Evolutionary conservation across 2,113 vertebrate species (phyloP).

Genomic region (Oryzias celebensis): DNA sequence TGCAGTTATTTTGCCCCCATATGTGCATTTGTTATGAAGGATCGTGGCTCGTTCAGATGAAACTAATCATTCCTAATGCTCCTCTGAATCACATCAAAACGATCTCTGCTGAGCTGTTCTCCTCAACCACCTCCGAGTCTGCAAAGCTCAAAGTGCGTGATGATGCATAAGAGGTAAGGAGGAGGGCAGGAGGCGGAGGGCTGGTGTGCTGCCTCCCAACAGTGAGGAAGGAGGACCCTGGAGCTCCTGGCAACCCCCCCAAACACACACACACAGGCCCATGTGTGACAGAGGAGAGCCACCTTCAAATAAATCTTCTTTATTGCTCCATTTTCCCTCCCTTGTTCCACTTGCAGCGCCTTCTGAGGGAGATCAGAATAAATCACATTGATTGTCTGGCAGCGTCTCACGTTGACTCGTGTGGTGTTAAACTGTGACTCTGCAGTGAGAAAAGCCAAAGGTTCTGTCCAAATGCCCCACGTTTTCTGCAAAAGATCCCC

Average conservation of each 20-base stretch:
- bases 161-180: slow-evolving; percentile 40
- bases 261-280: slow-evolving; percentile 39
- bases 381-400: slow-evolving; percentile 66
- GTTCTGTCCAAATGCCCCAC: slow-evolving; percentile 16
- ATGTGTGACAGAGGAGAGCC: slow-evolving; percentile 67
- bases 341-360: slow-evolving; percentile 56
- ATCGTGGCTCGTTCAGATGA: slow-evolving; percentile 28
- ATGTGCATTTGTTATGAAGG: slow-evolving; percentile 29
- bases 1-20: slow-evolving; percentile 17
- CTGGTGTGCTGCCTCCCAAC: slow-evolving; percentile 39
- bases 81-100: slow-evolving; percentile 27
- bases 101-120: slow-evolving; percentile 8
- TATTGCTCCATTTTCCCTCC: slow-evolving; percentile 62
- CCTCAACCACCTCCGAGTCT: slow-evolving; percentile 8
- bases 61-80: slow-evolving; percentile 30
- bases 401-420: slow-evolving; percentile 1
- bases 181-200: slow-evolving; percentile 30
- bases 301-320: slow-evolving; percentile 73
- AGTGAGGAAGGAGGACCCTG: slow-evolving; percentile 73
- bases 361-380: slow-evolving; percentile 60
- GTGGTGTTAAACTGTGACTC: slow-evolving; percentile 5
- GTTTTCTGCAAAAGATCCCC: slow-evolving; percentile 23
- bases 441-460: slow-evolving; percentile 19
- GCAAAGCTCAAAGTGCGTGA: slow-evolving; percentile 27
- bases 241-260: slow-evolving; percentile 64